Evolutionary conservation across 2,797 vertebrate genomes (phyloP).

Genomic region (Danio aesculapii): DNA sequence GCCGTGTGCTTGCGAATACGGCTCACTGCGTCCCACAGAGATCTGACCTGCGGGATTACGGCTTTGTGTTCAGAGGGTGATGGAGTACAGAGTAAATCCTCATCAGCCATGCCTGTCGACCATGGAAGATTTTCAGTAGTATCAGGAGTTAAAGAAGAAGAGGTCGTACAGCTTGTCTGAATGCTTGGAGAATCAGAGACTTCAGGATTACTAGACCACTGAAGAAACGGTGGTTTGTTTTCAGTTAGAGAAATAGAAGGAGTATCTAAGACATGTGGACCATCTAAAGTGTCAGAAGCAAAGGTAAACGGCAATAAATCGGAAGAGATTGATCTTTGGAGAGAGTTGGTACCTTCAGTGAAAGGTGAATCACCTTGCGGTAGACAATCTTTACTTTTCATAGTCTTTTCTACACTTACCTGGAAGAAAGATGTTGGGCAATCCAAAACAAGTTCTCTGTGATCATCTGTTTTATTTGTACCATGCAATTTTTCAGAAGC

Average conservation of each 20-base stretch:
- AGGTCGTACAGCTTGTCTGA: constrained; percentile 32
- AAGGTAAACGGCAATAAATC: constrained; percentile 1
- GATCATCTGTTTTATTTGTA: not conserved
- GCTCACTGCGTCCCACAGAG: constrained; percentile 86
- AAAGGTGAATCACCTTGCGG: not conserved
- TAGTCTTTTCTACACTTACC: not conserved
- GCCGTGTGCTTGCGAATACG: constrained; percentile 93
- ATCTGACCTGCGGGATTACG: constrained; percentile 69
- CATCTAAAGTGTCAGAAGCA: not conserved
- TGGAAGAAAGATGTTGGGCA: not conserved
- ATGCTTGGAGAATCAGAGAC: constrained; percentile 4
- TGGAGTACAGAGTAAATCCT: constrained; percentile 24
- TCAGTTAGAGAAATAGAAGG: not conserved
- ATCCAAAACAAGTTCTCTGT: not conserved
- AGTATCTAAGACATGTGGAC: not conserved
- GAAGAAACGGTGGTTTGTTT: constrained; percentile 28
- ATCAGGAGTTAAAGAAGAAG: not conserved
- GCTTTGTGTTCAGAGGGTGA: constrained; percentile 35
- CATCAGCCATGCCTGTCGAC: too few species aligned
- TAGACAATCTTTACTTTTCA: not conserved
- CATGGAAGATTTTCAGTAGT: not conserved
- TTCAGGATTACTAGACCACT: constrained; percentile 21
- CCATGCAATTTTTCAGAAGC: not conserved
- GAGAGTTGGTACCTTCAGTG: not conserved
- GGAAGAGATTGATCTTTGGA: constrained; percentile 6